phyloP scores from a whole-genome alignment of 2,113 vertebrate species.

The Sterrhoptilus dennistouni region DNA sequence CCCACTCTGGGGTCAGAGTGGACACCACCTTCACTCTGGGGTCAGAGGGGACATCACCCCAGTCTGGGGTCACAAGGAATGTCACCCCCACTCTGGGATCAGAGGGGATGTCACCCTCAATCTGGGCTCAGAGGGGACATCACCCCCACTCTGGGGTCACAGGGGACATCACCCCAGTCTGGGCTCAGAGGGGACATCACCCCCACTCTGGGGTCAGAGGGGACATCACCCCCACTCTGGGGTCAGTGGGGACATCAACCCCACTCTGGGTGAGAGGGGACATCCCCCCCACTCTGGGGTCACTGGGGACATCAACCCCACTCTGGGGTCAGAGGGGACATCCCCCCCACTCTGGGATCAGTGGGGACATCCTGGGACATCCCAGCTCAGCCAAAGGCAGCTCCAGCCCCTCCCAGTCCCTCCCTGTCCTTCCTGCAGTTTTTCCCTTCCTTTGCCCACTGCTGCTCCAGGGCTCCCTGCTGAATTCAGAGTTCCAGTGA shows the following conservation, averaged over 20 bases:
- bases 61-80: too few species aligned
- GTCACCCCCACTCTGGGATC: neutral
- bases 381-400: neutral
- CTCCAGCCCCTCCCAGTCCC: neutral
- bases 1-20: accelerated
- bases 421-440: neutral
- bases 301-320: neutral
- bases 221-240: too few species aligned
- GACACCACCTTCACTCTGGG: too few species aligned
- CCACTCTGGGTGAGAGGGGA: accelerated
- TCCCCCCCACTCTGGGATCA: accelerated
- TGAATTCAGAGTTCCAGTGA: neutral
- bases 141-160: neutral
- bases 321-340: accelerated
- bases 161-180: neutral
- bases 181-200: too few species aligned
- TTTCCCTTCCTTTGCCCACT: neutral
- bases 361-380: neutral
- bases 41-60: too few species aligned
- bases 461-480: neutral
- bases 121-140: neutral
- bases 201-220: too few species aligned
- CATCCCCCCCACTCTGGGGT: too few species aligned
- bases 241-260: too few species aligned
- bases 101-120: too few species aligned